These are phyloP conservation scores for Antitype chi DNA, from an alignment of 2,888 invertebrate genomes.

Conservation along the genomic window DNA sequence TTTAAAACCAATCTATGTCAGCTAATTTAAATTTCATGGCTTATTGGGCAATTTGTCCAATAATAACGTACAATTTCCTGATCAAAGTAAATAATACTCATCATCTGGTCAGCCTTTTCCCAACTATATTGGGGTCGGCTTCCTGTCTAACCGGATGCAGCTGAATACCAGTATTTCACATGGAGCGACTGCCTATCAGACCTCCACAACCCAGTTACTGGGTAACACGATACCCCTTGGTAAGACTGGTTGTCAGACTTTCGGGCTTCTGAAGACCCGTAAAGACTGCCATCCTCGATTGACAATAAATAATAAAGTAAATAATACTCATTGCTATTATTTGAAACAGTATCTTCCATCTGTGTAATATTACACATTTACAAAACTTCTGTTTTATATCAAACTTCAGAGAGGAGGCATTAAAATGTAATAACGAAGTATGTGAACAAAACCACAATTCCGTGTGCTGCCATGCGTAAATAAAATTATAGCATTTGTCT, in stretches of 20 bases:
- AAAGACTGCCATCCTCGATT: no score
- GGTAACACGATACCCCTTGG: no score
- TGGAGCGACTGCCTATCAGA: no score
- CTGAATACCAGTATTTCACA: no score
- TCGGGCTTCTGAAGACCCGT: no score
- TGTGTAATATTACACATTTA: slow-evolving; percentile 16
- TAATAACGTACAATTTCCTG: background rate
- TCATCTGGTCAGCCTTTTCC: no score
- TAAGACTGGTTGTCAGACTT: no score
- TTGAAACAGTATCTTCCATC: background rate
- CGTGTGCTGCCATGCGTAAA: slow-evolving; percentile 1
- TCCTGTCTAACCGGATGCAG: no score
- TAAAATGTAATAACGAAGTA: slow-evolving; percentile 25
- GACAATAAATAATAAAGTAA: background rate
- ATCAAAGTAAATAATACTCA: background rate
- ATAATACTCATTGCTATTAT: background rate
- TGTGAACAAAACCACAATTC: background rate
- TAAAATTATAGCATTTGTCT: background rate
- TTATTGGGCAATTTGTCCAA: background rate
- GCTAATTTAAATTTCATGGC: background rate
- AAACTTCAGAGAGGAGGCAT: slow-evolving; percentile 5
- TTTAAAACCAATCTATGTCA: background rate
- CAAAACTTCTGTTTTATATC: background rate
- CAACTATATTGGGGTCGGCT: no score
- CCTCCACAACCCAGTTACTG: no score